phyloP scores from a whole-genome alignment of 2,888 invertebrate species.

The Apamea monoglypha region DNA sequence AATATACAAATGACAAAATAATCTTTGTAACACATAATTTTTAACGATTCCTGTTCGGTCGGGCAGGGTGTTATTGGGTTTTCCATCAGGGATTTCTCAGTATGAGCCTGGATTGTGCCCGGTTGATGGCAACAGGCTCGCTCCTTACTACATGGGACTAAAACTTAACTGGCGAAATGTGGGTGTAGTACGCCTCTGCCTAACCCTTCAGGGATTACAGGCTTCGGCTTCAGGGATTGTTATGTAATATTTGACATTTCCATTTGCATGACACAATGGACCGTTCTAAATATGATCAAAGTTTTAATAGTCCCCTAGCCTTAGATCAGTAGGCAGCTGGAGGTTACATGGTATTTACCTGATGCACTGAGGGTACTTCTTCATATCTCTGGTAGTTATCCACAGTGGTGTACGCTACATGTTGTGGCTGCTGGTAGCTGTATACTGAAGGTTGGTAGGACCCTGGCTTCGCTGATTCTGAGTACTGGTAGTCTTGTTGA shows the following conservation, averaged over 20 bases:
- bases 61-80: no score
- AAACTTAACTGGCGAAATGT: no score
- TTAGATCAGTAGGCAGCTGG: neutral
- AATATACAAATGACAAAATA: no score
- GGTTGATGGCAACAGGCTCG: no score
- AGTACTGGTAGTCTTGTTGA: conserved; percentile 85
- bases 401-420: conserved; percentile 69
- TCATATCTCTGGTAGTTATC: conserved; percentile 80
- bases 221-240: no score
- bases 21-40: neutral
- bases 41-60: no score
- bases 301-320: neutral
- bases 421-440: conserved; percentile 74
- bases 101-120: no score
- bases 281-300: neutral
- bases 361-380: conserved; percentile 73
- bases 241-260: neutral
- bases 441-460: conserved; percentile 82
- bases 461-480: conserved; percentile 81
- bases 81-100: no score
- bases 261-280: neutral
- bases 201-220: no score
- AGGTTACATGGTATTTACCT: conserved; percentile 67
- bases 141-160: no score
- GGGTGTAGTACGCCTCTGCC: no score